Conservation (phyloP, 2,113 vertebrate genomes). For the Psittacara wagleri region DNA sequence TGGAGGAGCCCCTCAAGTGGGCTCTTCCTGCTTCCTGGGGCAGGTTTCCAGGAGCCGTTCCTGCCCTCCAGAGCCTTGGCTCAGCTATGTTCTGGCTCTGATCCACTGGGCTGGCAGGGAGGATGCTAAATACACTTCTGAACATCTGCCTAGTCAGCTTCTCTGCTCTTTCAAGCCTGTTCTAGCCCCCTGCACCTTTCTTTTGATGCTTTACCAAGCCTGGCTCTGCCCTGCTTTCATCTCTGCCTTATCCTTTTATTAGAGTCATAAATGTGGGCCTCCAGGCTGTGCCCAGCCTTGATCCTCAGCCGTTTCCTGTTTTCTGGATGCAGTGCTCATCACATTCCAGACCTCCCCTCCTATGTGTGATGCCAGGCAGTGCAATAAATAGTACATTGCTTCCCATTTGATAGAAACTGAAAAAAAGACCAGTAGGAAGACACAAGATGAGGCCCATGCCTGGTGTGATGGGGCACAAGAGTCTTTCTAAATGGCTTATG, state of each 20-base stretch:
- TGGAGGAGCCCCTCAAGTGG: not conserved
- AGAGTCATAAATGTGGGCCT: not conserved
- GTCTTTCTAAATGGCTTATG: not conserved
- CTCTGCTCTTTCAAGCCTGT: slow-evolving; percentile 37
- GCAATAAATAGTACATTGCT: not conserved
- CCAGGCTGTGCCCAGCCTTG: slow-evolving; percentile 51
- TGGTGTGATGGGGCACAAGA: not conserved
- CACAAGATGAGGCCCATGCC: not conserved
- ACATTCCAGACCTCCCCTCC: slow-evolving; percentile 36
- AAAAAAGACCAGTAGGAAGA: not conserved
- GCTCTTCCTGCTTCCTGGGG: not conserved
- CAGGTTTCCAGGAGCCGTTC: not conserved
- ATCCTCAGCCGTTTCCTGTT: slow-evolving; percentile 53
- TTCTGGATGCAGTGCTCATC: slow-evolving; percentile 25
- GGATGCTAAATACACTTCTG: slow-evolving; percentile 18
- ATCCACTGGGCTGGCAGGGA: not conserved
- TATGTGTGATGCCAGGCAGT: not conserved
- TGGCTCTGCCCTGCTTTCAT: slow-evolving; percentile 31
- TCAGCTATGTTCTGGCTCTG: not conserved
- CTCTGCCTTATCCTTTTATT: slow-evolving; percentile 57
- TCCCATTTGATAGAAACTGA: not conserved
- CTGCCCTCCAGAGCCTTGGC: not conserved
- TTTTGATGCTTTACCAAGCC: slow-evolving; percentile 53
- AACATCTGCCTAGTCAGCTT: slow-evolving; percentile 46
- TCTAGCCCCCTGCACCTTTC: slow-evolving; percentile 46